These are phyloP conservation scores for Trichosurus vulpecula DNA, from an alignment of 2,797 vertebrate species.

Conservation along the genomic window DNA sequence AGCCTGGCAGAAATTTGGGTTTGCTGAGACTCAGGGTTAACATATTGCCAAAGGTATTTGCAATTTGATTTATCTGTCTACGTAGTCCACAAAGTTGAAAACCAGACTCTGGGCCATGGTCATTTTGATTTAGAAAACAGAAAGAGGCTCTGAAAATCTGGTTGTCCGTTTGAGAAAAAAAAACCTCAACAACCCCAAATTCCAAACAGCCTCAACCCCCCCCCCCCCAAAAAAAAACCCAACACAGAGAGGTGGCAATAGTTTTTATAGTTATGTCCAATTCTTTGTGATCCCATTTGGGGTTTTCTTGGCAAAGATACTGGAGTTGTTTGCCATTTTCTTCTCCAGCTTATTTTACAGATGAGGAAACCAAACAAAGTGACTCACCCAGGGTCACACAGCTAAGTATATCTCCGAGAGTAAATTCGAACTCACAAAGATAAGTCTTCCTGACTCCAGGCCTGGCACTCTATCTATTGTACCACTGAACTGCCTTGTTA, in stretches of 20 bases:
- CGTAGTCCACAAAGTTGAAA: conserved; percentile 69
- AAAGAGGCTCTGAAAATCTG: conserved; percentile 50
- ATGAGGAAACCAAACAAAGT: background rate
- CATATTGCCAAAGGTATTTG: conserved; percentile 65
- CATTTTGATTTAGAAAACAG: conserved; percentile 80
- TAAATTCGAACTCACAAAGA: background rate
- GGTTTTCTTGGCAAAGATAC: background rate
- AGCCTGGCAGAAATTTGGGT: conserved; percentile 71
- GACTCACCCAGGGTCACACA: background rate
- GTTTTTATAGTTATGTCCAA: background rate
- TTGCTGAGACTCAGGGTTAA: conserved; percentile 62
- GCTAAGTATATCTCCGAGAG: background rate
- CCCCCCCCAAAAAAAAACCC: background rate
- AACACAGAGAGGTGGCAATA: background rate
- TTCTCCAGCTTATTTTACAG: background rate
- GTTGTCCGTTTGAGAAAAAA: conserved; percentile 1
- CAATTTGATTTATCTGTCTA: conserved; percentile 70
- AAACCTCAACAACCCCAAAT: background rate
- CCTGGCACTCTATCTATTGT: no score
- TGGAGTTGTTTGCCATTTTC: background rate
- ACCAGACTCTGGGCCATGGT: conserved; percentile 67
- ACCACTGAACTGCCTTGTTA: no score
- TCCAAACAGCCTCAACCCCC: background rate
- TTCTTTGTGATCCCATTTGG: background rate
- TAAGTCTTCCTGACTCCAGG: no score